phyloP scores from a whole-genome alignment of 2,113 vertebrate species.

The Silurus glanis region DNA sequence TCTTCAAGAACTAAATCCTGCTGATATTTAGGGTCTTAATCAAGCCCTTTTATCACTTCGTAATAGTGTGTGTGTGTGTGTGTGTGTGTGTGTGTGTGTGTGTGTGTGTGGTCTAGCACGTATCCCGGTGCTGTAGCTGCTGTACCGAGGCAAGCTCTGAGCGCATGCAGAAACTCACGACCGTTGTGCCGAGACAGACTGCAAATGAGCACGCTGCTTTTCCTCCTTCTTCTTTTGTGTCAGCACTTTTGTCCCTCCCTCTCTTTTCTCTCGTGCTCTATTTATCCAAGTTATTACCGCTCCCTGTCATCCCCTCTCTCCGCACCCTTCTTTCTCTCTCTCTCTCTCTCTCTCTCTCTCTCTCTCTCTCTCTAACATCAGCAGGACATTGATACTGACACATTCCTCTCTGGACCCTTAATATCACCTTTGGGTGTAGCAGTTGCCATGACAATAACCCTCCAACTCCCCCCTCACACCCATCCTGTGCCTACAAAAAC shows the following conservation, averaged over 20 bases:
- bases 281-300: conserved; percentile 61
- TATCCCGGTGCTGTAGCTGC: conserved; percentile 59
- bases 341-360: conserved; percentile 48
- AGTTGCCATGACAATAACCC: conserved; percentile 34
- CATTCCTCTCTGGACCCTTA: conserved; percentile 46
- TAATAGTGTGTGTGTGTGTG: conserved; percentile 60
- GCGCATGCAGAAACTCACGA: conserved; percentile 67
- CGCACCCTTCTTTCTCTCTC: conserved; percentile 42
- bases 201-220: conserved; percentile 61
- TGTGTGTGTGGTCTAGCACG: conserved; percentile 60
- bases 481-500: conserved; percentile 29
- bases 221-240: conserved; percentile 33
- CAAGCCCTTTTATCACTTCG: conserved; percentile 72
- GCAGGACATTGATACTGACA: conserved; percentile 52
- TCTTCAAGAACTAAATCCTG: conserved; percentile 75
- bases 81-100: conserved; percentile 60
- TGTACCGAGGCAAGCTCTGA: conserved; percentile 68
- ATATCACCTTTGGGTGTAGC: conserved; percentile 54
- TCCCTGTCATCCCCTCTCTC: conserved; percentile 58
- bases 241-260: conserved; percentile 59
- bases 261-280: conserved; percentile 55
- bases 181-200: conserved; percentile 57
- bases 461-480: not conserved
- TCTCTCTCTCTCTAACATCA: conserved; percentile 14
- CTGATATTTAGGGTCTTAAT: conserved; percentile 75